phyloP scores from a whole-genome alignment of 2,797 vertebrate species.

The Pelochelys cantorii region DNA sequence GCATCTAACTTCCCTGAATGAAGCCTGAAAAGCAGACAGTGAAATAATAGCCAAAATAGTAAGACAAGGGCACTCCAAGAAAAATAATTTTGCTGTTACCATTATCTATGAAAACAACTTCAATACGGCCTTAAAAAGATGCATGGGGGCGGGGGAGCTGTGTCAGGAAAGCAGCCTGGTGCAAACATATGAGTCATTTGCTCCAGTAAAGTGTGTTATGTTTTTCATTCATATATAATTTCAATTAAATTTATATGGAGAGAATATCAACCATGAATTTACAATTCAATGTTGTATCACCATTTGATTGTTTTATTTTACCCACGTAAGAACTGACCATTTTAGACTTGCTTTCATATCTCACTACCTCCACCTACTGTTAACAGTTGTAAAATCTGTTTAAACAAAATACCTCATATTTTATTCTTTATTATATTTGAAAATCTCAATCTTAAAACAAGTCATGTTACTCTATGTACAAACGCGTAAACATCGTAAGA shows the following conservation, averaged over 20 bases:
- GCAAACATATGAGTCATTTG: background rate
- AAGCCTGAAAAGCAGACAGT: background rate
- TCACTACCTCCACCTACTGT: constrained; percentile 80
- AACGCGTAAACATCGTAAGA: background rate
- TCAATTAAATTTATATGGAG: background rate
- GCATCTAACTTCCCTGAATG: background rate
- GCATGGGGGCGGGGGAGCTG: background rate
- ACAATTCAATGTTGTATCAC: fast-evolving
- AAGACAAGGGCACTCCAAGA: background rate
- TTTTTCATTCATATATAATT: background rate
- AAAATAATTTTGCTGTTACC: background rate
- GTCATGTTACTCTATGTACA: background rate
- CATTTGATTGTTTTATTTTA: background rate
- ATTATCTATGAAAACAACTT: background rate
- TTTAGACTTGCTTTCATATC: background rate
- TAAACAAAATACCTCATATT: background rate
- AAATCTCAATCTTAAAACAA: background rate
- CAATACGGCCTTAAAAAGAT: background rate
- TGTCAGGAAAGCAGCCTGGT: background rate
- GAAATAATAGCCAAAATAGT: background rate
- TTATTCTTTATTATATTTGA: fast-evolving
- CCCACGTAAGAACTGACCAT: background rate
- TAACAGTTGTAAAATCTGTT: background rate
- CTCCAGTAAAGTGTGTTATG: background rate
- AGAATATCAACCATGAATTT: background rate